phyloP scores from a whole-genome alignment of 2,888 invertebrate species.

The Aporophyla lueneburgensis region DNA sequence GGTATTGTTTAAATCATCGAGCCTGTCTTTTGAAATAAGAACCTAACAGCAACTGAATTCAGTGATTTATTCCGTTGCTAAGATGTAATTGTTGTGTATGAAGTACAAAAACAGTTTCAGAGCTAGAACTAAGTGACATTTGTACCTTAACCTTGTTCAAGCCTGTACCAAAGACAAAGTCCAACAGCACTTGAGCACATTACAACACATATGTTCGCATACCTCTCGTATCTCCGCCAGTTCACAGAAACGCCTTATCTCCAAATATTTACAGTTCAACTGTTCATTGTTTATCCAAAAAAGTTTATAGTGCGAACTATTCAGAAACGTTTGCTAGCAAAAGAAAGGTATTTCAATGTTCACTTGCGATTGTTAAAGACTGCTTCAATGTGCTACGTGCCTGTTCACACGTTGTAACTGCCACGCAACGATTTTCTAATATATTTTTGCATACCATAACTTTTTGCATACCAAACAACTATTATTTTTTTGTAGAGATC shows the following conservation, averaged over 20 bases:
- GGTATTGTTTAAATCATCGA: no score
- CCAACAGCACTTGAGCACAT: no score
- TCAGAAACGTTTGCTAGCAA: slow-evolving; percentile 40
- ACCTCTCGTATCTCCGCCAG: slow-evolving; percentile 3
- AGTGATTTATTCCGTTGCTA: no score
- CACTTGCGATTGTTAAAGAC: slow-evolving; percentile 25
- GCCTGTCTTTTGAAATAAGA: no score
- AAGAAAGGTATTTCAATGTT: slow-evolving; percentile 48
- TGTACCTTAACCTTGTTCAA: background rate
- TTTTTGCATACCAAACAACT: background rate
- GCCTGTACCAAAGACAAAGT: background rate
- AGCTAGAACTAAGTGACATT: background rate
- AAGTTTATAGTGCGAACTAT: slow-evolving; percentile 50
- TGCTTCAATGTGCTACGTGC: slow-evolving; percentile 30
- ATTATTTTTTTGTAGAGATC: background rate
- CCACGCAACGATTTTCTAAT: background rate
- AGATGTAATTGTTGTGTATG: no score
- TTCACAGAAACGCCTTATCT: slow-evolving; percentile 33
- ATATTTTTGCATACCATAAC: no score
- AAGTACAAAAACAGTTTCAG: no score
- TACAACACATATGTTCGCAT: background rate
- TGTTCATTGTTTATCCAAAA: slow-evolving; percentile 56
- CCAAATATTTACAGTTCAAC: slow-evolving; percentile 58
- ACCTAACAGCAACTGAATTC: no score
- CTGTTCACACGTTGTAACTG: slow-evolving; percentile 10